Base-by-base conservation (phyloP, 2,888 invertebrate genomes). In the Phyllotreta striolata region DNA sequence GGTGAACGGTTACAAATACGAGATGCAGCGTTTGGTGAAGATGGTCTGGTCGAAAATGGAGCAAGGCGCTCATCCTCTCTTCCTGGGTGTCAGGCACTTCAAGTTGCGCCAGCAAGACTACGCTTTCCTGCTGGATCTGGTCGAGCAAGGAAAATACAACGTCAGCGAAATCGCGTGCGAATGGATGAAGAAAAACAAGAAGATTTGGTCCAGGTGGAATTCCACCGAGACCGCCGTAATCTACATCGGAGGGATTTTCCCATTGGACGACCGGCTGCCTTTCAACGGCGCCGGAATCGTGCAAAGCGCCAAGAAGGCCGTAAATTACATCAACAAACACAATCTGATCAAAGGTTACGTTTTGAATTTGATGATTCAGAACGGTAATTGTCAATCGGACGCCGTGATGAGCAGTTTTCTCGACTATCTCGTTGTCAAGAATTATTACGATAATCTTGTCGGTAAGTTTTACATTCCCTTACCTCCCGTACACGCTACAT, bases 401-500 rank as follows among this genome's bases (percentile, higher is more conserved):
- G 83, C 85, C 69, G 92, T 91, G 0, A 88, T 92, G 88, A 89
- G 88, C 68, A 84, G 86, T 0, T 91, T 92, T 77, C 91, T 92
- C 60, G 87, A 90, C 67, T 90, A 88, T 75, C 86, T 90, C 59
- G 83, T 85, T 6, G 80, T 83, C 24, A 54, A 55, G 3, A 82
- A 84, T 59, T 79, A 83, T 43, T 86, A 86, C 67, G 79, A 83
- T 40, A 85, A 85, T 54, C 80, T 92, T 64, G 84, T 89, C 63
- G 93, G 51, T 51, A 51, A 51, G 51, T 51, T 24, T 24, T 24
- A 24, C 24, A 24, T 4, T 24, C 24, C 24, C 4, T 24, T 24
- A 4, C 24, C 1, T 24, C 24, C 24, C 24, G 4, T 24, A 24
- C 24, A 24, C 24, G 2, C 24, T 24, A n/a, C n/a, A n/a, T 49